Conservation (phyloP, 2,888 invertebrate genomes). For the Archips xylosteana region DNA sequence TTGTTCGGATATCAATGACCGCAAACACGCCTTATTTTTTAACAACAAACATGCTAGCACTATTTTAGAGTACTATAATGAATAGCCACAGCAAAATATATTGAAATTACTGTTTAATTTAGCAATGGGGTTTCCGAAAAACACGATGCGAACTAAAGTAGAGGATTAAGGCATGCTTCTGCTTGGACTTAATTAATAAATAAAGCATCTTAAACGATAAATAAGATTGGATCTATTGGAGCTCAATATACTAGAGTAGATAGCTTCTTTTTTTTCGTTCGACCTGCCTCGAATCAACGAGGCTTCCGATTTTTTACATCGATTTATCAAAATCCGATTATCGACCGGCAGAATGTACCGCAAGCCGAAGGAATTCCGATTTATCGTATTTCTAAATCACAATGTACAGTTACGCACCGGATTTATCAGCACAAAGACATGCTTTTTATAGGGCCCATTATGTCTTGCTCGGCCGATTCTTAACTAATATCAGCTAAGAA, state of each 20-base stretch:
- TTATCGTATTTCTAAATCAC: conserved; percentile 66
- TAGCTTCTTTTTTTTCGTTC: conserved; percentile 68
- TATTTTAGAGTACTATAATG: conserved; percentile 22
- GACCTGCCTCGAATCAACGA: conserved; percentile 62
- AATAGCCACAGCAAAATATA: not conserved
- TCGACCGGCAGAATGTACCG: conserved; percentile 77
- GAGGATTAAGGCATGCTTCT: no score
- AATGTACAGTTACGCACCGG: conserved; percentile 53
- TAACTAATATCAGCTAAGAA: conserved; percentile 39
- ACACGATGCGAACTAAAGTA: no score
- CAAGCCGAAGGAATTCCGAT: conserved; percentile 69
- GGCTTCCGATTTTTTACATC: conserved; percentile 66
- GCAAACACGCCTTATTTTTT: conserved; percentile 55
- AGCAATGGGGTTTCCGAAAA: no score
- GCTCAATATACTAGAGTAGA: conserved; percentile 1
- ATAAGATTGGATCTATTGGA: not conserved
- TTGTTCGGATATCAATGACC: conserved; percentile 56
- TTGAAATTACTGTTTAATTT: no score
- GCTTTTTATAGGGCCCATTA: conserved; percentile 45
- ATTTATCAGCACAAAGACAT: conserved; percentile 49
- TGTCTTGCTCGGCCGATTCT: conserved; percentile 24
- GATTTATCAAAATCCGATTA: conserved; percentile 74
- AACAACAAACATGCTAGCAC: conserved; percentile 55
- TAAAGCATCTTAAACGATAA: not conserved
- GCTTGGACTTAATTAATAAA: not conserved